Conservation (phyloP, 2,113 vertebrate genomes). For the Corythornis vintsioides region DNA sequence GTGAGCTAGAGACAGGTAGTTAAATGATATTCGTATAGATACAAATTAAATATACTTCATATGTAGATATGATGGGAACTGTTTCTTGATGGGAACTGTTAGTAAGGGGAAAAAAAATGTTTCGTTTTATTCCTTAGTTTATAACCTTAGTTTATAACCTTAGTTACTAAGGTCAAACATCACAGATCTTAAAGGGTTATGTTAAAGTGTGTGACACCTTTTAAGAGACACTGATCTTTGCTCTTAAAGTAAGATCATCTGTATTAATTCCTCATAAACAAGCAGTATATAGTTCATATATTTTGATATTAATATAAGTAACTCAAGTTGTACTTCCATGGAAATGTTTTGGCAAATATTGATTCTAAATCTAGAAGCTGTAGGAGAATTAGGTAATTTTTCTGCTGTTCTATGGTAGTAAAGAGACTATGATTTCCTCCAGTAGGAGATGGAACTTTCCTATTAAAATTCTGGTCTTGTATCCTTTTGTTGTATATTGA, state of each 20-base stretch:
- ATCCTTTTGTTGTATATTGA: background rate
- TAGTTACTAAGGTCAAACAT: background rate
- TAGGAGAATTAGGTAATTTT: background rate
- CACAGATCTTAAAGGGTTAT: background rate
- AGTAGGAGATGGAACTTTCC: background rate
- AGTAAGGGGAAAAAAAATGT: background rate
- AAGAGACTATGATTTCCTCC: background rate
- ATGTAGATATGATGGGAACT: background rate
- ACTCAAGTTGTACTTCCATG: background rate
- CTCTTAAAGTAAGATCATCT: background rate
- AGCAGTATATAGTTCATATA: rapidly evolving
- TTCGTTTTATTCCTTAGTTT: too few relatives aligned
- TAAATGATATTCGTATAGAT: background rate
- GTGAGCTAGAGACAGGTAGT: background rate
- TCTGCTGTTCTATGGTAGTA: background rate
- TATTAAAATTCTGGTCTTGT: background rate
- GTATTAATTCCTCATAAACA: background rate
- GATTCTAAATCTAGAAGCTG: background rate
- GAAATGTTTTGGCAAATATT: background rate
- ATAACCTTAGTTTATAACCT: too few relatives aligned
- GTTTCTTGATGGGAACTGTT: background rate
- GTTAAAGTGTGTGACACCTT: background rate
- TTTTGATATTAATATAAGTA: background rate
- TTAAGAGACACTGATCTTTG: background rate
- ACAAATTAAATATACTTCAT: background rate